Percentiles rank a stretch among this genome's conserved stretches.
phyloP scores from a whole-genome alignment of 2,888 invertebrate genomes.

The Adineta ricciae region DNA sequence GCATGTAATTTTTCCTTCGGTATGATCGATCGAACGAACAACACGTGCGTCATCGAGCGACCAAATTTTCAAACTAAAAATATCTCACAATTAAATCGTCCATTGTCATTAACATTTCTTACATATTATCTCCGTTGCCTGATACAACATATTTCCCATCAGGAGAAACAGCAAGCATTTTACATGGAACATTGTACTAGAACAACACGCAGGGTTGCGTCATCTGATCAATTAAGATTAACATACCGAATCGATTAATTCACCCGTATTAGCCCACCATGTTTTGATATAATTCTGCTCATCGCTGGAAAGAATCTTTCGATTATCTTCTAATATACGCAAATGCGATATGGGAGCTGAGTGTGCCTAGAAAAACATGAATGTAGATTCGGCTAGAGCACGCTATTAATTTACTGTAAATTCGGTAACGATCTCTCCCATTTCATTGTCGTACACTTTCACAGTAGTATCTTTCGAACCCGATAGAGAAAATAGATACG shows the following conservation, averaged over 20 bases:
- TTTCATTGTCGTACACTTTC: conserved; percentile 70
- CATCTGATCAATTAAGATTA: background rate
- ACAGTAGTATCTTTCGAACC: conserved; percentile 73
- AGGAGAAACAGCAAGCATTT: conserved; percentile 61
- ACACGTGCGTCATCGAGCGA: conserved; percentile 38
- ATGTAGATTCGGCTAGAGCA: too few relatives aligned
- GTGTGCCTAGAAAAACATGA: conserved; percentile 57
- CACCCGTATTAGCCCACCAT: conserved; percentile 73
- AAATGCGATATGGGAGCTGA: conserved; percentile 64
- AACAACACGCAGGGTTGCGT: background rate
- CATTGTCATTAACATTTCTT: too few relatives aligned
- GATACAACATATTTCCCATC: conserved; percentile 53
- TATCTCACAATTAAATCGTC: too few relatives aligned
- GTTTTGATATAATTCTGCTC: conserved; percentile 64
- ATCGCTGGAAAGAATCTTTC: conserved; percentile 70
- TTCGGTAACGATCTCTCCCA: conserved; percentile 57
- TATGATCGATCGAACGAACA: conserved; percentile 56
- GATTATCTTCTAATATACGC: conserved; percentile 67
- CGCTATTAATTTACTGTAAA: conserved; percentile 37
- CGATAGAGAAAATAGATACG: conserved; percentile 67
- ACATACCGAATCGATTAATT: conserved; percentile 55
- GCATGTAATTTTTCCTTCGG: conserved; percentile 40
- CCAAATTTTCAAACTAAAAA: conserved; percentile 39
- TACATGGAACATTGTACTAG: conserved; percentile 49
- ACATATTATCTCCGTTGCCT: conserved; percentile 50